A percentile compares a stretch with the other conserved stretches of the same genome.
phyloP scores from a whole-genome alignment of 2,797 vertebrate genomes.

The Liasis olivaceus region DNA sequence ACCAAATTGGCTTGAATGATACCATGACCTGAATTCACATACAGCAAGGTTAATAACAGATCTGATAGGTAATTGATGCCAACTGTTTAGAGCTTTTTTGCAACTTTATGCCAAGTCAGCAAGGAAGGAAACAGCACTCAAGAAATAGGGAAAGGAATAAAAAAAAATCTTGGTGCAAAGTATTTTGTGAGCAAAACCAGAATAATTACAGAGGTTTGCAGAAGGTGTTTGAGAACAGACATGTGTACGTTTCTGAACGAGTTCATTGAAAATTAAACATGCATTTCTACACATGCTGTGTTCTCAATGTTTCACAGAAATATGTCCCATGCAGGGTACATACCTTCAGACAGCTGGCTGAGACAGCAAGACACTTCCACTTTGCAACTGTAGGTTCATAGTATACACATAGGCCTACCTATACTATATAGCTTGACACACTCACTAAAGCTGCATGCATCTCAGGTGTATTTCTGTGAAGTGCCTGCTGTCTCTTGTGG shows the following conservation, averaged over 20 bases:
- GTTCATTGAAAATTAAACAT: background rate
- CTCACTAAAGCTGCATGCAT: background rate
- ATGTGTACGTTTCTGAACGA: background rate
- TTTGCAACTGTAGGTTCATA: background rate
- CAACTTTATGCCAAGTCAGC: slow-evolving; percentile 3
- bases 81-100: background rate
- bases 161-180: background rate
- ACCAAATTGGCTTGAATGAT: background rate
- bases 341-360: background rate
- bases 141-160: background rate
- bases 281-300: background rate
- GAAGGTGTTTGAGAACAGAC: background rate
- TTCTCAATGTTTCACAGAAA: background rate
- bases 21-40: slow-evolving; percentile 20
- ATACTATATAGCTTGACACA: background rate
- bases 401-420: background rate
- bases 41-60: slow-evolving; percentile 42
- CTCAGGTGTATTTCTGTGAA: background rate
- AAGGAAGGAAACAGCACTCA: background rate
- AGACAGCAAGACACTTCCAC: background rate
- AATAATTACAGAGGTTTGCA: background rate
- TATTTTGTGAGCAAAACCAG: background rate
- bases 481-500: background rate
- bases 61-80: slow-evolving; percentile 41
- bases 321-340: background rate